phyloP scores from a whole-genome alignment of 2,797 vertebrate genomes.

The Odontamblyopus lacepedii region DNA sequence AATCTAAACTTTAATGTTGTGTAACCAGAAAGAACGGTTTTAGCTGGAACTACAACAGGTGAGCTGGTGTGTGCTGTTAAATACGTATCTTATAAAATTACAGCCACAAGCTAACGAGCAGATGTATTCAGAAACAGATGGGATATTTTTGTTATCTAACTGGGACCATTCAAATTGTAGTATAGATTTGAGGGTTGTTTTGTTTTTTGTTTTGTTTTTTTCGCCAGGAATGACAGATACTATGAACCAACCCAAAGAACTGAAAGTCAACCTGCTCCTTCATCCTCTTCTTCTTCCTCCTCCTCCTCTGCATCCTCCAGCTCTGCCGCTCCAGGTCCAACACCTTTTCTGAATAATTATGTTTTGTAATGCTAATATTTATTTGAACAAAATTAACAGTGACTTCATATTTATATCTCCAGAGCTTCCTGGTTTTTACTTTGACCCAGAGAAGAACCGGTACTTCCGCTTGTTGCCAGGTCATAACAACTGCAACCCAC shows the following conservation, averaged over 20 bases:
- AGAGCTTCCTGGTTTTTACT: conserved; percentile 98
- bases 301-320: conserved; percentile 44
- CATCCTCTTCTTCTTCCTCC: conserved; percentile 13
- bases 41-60: too few species aligned
- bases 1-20: too few species aligned
- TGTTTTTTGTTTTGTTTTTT: neutral
- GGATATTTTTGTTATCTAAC: too few species aligned
- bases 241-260: conserved; percentile 36
- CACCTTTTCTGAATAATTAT: neutral
- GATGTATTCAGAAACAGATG: too few species aligned
- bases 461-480: conserved; percentile 95
- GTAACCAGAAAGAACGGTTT: too few species aligned
- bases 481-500: conserved; percentile 96
- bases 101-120: too few species aligned
- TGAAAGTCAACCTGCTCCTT: conserved; percentile 29
- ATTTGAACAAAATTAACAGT: neutral
- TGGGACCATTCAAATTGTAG: too few species aligned
- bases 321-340: conserved; percentile 80
- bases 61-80: too few species aligned
- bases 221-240: conserved; percentile 45
- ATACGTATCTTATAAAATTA: too few species aligned
- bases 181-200: too few species aligned
- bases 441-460: conserved; percentile 92
- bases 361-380: neutral
- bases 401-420: neutral